These are phyloP conservation scores for Halesus radiatus DNA, from an alignment of 1,140 invertebrate species.

Conservation along the genomic window DNA sequence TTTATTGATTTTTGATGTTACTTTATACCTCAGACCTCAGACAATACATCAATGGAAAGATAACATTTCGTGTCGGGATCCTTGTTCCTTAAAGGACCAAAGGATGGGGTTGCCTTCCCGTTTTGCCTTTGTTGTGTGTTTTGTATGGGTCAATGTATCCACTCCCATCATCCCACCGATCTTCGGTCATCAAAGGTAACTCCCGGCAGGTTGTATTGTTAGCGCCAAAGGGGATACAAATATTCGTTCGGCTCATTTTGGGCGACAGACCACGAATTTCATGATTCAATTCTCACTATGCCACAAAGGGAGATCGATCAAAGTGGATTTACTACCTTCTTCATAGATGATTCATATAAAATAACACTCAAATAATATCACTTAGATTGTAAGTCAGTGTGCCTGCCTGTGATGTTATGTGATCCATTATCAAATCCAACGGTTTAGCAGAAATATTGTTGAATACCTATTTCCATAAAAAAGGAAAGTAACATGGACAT, in stretches of 20 bases:
- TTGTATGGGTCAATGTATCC: constrained; percentile 39
- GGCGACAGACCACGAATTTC: not conserved
- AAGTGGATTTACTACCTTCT: too few species aligned
- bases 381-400: too few species aligned
- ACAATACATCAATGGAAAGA: constrained; percentile 14
- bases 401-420: too few species aligned
- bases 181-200: constrained; percentile 15
- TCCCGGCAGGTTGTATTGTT: not conserved
- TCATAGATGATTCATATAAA: too few species aligned
- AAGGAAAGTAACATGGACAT: too few species aligned
- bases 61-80: not conserved
- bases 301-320: too few species aligned
- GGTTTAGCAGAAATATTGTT: too few species aligned
- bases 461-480: too few species aligned
- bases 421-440: too few species aligned
- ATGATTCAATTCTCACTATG: not conserved
- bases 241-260: not conserved
- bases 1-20: constrained; percentile 17
- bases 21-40: not conserved
- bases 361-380: too few species aligned
- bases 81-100: not conserved
- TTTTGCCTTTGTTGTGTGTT: constrained; percentile 42
- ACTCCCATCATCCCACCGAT: not conserved
- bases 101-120: constrained; percentile 6
- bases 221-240: not conserved